Evolutionary conservation across 2,797 vertebrate species (phyloP).

Genomic region (Erethizon dorsatum): DNA sequence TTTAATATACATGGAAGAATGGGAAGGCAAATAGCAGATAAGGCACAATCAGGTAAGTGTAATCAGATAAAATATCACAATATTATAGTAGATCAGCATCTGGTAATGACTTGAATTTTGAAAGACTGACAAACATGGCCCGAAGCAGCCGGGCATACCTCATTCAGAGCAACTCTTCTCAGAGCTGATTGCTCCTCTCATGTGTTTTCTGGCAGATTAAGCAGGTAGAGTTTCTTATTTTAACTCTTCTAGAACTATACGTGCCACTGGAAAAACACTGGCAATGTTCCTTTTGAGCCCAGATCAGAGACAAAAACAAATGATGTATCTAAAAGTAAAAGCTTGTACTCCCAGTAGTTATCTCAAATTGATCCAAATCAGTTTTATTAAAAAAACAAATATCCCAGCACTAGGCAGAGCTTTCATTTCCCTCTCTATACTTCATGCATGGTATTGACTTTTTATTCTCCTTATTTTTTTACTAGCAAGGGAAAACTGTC

Average conservation of each 20-base stretch:
- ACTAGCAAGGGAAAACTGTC: background rate
- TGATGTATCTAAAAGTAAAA: background rate
- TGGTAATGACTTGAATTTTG: constrained; percentile 92
- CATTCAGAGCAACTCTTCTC: constrained; percentile 89
- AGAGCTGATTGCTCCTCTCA: constrained; percentile 90
- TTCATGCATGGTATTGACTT: constrained; percentile 18
- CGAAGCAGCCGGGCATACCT: constrained; percentile 89
- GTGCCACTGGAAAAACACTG: constrained; percentile 76
- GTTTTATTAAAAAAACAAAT: constrained; percentile 73
- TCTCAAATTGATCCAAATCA: constrained; percentile 66
- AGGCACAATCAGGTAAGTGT: constrained; percentile 94
- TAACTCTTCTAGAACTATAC: constrained; percentile 88
- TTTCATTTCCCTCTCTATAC: constrained; percentile 56
- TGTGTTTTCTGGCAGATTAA: constrained; percentile 90
- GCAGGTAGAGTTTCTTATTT: constrained; percentile 88
- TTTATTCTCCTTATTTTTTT: constrained; percentile 42
- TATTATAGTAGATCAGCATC: constrained; percentile 94
- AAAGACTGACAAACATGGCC: constrained; percentile 92
- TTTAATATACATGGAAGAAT: constrained; percentile 96
- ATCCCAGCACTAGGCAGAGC: background rate
- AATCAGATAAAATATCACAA: constrained; percentile 96
- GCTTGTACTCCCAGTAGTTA: background rate
- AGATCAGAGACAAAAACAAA: constrained; percentile 65
- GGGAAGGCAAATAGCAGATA: constrained; percentile 93
- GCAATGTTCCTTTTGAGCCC: constrained; percentile 37